Conservation (phyloP, 2,113 vertebrate genomes). For the Pardalotus punctatus region DNA sequence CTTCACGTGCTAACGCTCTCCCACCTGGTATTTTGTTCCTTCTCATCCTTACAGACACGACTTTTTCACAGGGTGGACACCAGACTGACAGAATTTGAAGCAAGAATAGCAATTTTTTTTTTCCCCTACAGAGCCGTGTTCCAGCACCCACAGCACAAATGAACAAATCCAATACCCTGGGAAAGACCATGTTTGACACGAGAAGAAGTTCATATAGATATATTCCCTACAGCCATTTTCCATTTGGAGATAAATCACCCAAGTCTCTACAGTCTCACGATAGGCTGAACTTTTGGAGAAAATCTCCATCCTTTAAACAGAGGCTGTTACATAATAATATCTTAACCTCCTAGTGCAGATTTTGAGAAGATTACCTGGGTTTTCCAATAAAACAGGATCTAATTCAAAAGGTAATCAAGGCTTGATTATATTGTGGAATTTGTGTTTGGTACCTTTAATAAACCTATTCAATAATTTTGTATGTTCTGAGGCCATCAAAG, state of each 20-base stretch:
- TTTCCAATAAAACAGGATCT: not conserved
- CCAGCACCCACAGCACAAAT: not conserved
- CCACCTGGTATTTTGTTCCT: not conserved
- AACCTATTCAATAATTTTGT: not conserved
- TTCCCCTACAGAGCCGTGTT: not conserved
- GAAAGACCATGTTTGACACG: not conserved
- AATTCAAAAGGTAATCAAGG: not conserved
- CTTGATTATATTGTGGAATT: not conserved
- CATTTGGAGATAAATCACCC: not conserved
- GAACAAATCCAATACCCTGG: not conserved
- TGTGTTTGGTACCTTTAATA: not conserved
- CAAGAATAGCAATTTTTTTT: not conserved
- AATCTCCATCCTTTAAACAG: not conserved
- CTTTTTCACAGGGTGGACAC: not conserved
- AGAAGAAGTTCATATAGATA: not conserved
- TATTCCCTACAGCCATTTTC: not conserved
- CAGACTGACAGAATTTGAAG: not conserved
- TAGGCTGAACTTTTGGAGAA: not conserved
- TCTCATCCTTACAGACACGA: not conserved
- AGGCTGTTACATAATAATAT: not conserved
- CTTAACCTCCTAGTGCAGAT: conserved; percentile 33
- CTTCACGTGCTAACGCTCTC: not conserved
- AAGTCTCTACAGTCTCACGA: not conserved
- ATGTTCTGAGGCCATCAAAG: not conserved
- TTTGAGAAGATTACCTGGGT: not conserved